Evolutionary conservation across 2,113 vertebrate genomes (phyloP).

Genomic region (Rhynchomys soricoides): DNA sequence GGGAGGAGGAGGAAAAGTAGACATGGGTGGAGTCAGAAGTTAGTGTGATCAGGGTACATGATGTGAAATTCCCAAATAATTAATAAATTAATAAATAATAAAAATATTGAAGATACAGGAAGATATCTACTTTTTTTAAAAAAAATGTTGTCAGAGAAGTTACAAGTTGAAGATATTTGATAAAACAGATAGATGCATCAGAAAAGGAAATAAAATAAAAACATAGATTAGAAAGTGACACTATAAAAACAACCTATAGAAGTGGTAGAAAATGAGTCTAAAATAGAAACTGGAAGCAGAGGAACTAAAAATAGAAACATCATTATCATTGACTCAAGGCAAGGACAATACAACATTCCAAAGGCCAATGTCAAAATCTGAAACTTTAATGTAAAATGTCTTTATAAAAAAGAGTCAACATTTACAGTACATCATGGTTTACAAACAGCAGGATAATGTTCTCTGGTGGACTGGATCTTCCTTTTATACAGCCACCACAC

Average conservation of each 20-base stretch:
- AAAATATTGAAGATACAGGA: neutral
- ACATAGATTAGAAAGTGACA: neutral
- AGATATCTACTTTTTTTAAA: neutral
- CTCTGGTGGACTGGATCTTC: neutral
- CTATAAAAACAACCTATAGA: neutral
- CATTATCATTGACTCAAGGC: neutral
- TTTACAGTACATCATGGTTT: neutral
- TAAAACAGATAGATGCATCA: neutral
- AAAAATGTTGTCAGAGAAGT: neutral
- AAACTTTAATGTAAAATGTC: neutral
- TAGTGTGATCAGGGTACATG: too few relatives aligned
- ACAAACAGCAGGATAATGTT: neutral
- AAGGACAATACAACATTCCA: neutral
- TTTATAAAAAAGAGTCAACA: constrained; percentile 11
- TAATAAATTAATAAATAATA: too few relatives aligned
- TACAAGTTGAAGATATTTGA: neutral
- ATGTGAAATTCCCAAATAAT: too few relatives aligned
- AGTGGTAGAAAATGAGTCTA: neutral
- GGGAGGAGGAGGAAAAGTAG: too few relatives aligned
- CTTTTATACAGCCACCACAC: neutral
- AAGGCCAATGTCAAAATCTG: neutral
- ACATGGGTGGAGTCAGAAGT: too few relatives aligned
- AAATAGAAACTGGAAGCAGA: neutral
- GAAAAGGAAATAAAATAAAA: neutral
- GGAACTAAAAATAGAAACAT: neutral